These are phyloP conservation scores for Phasia obesa DNA, from an alignment of 2,888 invertebrate species.

Conservation along the genomic window DNA sequence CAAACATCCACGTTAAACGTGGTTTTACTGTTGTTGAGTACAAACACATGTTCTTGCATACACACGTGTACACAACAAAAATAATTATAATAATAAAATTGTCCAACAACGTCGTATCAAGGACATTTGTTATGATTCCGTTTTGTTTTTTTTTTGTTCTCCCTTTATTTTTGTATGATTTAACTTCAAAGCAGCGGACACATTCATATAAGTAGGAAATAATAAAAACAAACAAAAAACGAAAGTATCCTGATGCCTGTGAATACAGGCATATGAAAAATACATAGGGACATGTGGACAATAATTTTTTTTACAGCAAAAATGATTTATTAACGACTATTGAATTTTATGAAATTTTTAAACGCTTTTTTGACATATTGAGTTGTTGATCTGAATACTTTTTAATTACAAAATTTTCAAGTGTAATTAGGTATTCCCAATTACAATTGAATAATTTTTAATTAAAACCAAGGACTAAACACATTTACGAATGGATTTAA, in stretches of 20 bases:
- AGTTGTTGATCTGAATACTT: no score
- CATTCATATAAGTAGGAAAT: not conserved
- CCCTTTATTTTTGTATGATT: not conserved
- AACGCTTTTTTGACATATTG: no score
- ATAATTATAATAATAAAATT: slow-evolving; percentile 36
- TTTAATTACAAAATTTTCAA: no score
- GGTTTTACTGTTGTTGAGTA: slow-evolving; percentile 5
- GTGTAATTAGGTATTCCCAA: no score
- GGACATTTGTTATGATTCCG: slow-evolving; percentile 54
- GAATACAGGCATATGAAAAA: no score
- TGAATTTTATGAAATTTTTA: not conserved
- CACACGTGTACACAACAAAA: slow-evolving; percentile 33
- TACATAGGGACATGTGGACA: slow-evolving; percentile 53
- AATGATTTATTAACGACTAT: not conserved
- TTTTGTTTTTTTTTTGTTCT: slow-evolving; percentile 15
- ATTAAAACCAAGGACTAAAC: no score
- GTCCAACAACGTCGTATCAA: slow-evolving; percentile 52
- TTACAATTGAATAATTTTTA: no score
- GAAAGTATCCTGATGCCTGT: slow-evolving; percentile 30
- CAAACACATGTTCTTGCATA: slow-evolving; percentile 20
- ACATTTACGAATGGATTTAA: no score
- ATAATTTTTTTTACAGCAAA: not conserved
- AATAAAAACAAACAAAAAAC: slow-evolving; percentile 8
- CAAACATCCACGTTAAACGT: not conserved
- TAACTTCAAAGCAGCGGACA: not conserved